Conservation (phyloP, 2,113 vertebrate species). For the Egretta garzetta region DNA sequence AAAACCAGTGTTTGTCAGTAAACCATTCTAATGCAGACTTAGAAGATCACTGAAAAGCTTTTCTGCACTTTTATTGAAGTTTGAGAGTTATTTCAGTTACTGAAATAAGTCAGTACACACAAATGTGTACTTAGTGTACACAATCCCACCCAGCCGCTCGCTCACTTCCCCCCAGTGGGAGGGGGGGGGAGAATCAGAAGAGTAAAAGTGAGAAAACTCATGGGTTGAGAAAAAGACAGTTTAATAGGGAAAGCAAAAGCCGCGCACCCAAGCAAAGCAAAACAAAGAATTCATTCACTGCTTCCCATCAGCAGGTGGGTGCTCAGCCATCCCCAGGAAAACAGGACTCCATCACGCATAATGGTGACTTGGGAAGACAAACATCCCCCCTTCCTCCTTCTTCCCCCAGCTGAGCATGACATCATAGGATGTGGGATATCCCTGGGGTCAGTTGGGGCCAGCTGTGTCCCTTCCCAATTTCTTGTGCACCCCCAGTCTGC, state of each 20-base stretch:
- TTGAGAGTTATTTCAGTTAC: neutral
- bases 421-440: neutral
- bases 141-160: neutral
- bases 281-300: neutral
- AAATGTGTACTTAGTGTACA: neutral
- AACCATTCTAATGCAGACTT: neutral
- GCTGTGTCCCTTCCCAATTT: neutral
- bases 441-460: neutral
- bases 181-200: neutral
- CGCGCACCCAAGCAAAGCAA: neutral
- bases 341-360: neutral
- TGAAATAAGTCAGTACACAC: neutral
- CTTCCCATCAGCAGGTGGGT: neutral
- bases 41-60: neutral
- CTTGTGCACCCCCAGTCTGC: neutral
- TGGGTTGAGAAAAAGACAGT: neutral
- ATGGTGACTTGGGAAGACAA: neutral
- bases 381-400: neutral
- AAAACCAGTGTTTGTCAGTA: neutral
- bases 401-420: neutral
- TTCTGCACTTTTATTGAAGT: neutral
- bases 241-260: neutral
- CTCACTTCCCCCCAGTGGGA: neutral
- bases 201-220: neutral
- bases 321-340: neutral